Base-by-base conservation (phyloP, 2,888 invertebrate species). In the Napeogenes inachia region DNA sequence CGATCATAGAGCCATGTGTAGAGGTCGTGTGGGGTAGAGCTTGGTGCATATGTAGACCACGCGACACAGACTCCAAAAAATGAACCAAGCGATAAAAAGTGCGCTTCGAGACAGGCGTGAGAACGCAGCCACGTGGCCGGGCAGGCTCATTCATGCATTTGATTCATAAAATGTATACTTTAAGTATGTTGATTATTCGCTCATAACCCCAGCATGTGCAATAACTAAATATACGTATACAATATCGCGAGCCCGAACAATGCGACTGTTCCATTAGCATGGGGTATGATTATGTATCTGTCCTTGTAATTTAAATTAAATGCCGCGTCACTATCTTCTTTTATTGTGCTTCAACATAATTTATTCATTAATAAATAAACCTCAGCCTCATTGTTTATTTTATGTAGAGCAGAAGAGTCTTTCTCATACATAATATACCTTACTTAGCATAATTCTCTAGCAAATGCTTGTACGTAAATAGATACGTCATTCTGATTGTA, bases 131-230 rank as follows among this genome's bases (percentile, higher is more conserved):
- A 89, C 88, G 89, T 89, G 89, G 85, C 85, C 74, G 74, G 79
- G 78, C 76, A 73, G 79, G 79, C 83, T 84, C 89, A 89, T 89
- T 89, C 89, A 89, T 86, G 83, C 84, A 86, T 89, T 88, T 89
- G 87, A 89, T 89, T 89, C 89, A 89, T 89, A 83, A 86, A 82
- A 77, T 80, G 80, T 79, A 79, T 75, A 72, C 73, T 77, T 70
- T 79, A 68, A 77, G 73, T 75, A 64, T 64, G 67, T 67, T 65
- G 64, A 60, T 68, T 67, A 68, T 66, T 68, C 68, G 71, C 71
- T 70, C 67, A 69, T 73, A 68, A 70, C 68, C 71, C 68, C 63
- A 21, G 21, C 21, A 21, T 21, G 21, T 53, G 56, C 50, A 57
- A 55, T 53, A 56, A 67, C 64, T 60, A 59, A 62, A 60, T 64